A percentile compares a stretch with the other conserved stretches of the same genome.
Conservation (phyloP, 92 coral and sea anemone species). For the Heliopora coerulea region DNA sequence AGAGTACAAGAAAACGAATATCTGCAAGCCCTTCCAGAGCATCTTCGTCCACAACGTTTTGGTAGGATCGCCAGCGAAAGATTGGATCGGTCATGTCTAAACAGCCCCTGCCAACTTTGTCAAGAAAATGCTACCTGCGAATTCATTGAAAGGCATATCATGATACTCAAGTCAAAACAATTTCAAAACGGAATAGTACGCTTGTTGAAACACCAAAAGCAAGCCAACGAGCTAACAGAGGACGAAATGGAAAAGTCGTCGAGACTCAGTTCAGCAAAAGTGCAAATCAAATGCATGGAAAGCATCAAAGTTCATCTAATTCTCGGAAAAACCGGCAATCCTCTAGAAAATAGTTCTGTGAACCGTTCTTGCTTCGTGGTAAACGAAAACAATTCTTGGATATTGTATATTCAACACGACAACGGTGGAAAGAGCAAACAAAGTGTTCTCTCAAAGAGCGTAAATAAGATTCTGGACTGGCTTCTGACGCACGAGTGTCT, state of each 20-base stretch:
- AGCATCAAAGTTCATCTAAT: background rate
- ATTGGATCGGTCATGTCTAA: conserved; percentile 65
- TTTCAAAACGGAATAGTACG: conserved; percentile 64
- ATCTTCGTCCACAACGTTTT: conserved; percentile 68
- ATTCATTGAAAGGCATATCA: conserved; percentile 7
- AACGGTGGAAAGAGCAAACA: conserved; percentile 32
- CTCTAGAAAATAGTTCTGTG: background rate
- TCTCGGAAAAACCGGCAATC: background rate
- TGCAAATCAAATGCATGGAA: conserved; percentile 61
- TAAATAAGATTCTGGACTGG: conserved; percentile 55
- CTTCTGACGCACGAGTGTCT: conserved; percentile 30
- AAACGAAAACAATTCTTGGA: conserved; percentile 61
- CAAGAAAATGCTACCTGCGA: conserved; percentile 10
- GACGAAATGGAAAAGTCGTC: conserved; percentile 73
- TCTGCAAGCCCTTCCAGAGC: conserved; percentile 70
- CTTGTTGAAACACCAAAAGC: conserved; percentile 79
- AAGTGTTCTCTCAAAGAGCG: conserved; percentile 41
- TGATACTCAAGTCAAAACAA: background rate
- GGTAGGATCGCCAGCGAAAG: conserved; percentile 72
- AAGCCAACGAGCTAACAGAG: conserved; percentile 78
- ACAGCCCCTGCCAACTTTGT: conserved; percentile 44
- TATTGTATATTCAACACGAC: conserved; percentile 67
- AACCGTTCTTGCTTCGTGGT: conserved; percentile 38
- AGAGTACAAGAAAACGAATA: conserved; percentile 57
- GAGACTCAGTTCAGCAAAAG: conserved; percentile 52